These are phyloP conservation scores for Plotosus lineatus DNA, from an alignment of 2,113 vertebrate species.

Conservation along the genomic window DNA sequence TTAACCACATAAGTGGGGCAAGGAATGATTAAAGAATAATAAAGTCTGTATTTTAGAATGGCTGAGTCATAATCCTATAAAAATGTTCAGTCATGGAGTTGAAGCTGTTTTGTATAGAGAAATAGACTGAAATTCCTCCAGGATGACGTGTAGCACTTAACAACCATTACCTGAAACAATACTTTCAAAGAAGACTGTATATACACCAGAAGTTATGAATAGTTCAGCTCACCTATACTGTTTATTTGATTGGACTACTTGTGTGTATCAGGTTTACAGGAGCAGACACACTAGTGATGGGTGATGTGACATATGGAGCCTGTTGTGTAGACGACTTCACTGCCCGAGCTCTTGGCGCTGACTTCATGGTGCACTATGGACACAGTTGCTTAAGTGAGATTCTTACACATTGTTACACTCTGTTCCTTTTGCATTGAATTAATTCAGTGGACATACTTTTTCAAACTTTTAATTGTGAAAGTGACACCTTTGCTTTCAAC, in stretches of 20 bases:
- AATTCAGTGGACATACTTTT: not conserved
- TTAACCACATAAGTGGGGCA: too few species aligned
- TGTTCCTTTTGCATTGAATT: not conserved
- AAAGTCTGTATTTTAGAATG: too few species aligned
- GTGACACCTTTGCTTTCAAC: not conserved
- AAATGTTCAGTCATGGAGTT: too few species aligned
- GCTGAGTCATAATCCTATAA: too few species aligned
- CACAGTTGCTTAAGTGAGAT: conserved; percentile 94
- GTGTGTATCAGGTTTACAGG: conserved; percentile 83
- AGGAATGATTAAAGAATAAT: too few species aligned
- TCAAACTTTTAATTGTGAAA: not conserved
- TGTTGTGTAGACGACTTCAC: conserved; percentile 98
- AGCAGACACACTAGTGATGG: conserved; percentile 91
- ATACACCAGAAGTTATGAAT: not conserved
- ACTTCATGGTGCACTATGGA: conserved; percentile 98
- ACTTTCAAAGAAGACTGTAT: not conserved
- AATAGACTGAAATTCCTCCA: too few species aligned
- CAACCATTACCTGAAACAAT: too few species aligned
- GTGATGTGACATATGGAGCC: conserved; percentile 94
- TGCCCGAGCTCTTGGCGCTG: conserved; percentile 87
- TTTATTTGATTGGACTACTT: conserved; percentile 23
- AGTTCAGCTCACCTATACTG: not conserved
- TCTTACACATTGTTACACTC: conserved; percentile 34
- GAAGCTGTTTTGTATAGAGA: too few species aligned
- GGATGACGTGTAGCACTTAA: too few species aligned